Conservation (phyloP, 1,140 invertebrate species). For the Drosophila tsacasi region DNA sequence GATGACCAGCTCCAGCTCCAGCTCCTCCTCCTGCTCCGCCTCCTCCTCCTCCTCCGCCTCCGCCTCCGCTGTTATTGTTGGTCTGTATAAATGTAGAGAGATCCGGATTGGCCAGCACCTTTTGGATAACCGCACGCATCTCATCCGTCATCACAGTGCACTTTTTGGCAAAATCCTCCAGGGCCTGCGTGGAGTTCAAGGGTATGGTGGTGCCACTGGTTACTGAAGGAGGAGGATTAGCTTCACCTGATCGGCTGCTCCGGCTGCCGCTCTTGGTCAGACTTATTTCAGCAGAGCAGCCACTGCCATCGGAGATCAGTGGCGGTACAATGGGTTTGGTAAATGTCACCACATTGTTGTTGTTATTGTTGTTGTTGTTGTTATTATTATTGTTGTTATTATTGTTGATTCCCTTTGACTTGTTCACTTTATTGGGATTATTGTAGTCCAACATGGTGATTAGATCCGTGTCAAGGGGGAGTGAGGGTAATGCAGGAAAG, state of each 20-base stretch:
- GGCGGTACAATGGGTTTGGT: constrained; percentile 80
- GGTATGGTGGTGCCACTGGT: constrained; percentile 65
- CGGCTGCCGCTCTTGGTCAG: constrained; percentile 20
- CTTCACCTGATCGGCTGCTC: not conserved
- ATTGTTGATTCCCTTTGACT: not conserved
- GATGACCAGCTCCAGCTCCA: constrained; percentile 15
- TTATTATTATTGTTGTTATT: not conserved
- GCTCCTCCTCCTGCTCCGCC: not conserved
- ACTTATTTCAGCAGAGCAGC: constrained; percentile 15
- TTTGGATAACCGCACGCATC: constrained; percentile 83
- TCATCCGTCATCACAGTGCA: constrained; percentile 81
- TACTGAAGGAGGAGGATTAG: not conserved
- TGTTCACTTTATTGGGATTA: constrained; percentile 68
- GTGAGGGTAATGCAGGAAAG: constrained; percentile 72
- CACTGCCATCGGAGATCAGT: constrained; percentile 54
- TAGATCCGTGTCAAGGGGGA: constrained; percentile 77
- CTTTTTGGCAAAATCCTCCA: constrained; percentile 83
- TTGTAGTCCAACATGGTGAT: constrained; percentile 84
- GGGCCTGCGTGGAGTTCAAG: constrained; percentile 70
- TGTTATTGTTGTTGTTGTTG: not conserved
- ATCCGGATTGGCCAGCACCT: constrained; percentile 82
- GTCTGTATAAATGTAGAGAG: constrained; percentile 82
- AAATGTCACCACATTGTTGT: constrained; percentile 48
- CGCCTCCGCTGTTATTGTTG: constrained; percentile 40
- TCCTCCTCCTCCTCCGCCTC: constrained; percentile 1